Evolutionary conservation across 2,888 invertebrate species (phyloP).

Genomic region (Ennomos erosarius): DNA sequence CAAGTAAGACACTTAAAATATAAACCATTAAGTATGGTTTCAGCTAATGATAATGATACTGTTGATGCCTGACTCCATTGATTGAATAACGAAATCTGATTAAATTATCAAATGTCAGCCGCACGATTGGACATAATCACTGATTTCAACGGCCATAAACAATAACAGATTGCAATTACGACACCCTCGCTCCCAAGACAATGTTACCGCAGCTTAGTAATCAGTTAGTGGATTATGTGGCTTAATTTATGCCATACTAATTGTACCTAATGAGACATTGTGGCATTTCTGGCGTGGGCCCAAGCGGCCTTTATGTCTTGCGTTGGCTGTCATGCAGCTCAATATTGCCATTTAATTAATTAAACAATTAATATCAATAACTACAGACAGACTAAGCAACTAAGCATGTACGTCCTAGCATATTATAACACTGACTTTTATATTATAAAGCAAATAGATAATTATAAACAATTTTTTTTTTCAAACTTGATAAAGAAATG

Average conservation of each 20-base stretch:
- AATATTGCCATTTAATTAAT: conserved; percentile 35
- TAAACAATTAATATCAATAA: conserved; percentile 14
- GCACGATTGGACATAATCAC: conserved; percentile 34
- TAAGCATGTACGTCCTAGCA: too few relatives aligned
- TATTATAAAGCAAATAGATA: too few relatives aligned
- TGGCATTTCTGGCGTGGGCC: conserved; percentile 64
- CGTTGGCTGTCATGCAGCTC: conserved; percentile 33
- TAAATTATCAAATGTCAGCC: conserved; percentile 38
- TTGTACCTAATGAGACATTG: conserved; percentile 74
- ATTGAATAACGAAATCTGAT: conserved; percentile 39
- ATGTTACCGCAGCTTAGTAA: conserved; percentile 18
- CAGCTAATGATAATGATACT: conserved; percentile 14
- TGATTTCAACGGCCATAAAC: conserved; percentile 33
- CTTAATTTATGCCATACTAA: conserved; percentile 77
- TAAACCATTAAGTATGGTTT: conserved; percentile 17
- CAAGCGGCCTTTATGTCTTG: conserved; percentile 43
- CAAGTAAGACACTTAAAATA: conserved; percentile 2
- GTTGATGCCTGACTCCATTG: conserved; percentile 24
- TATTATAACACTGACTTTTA: too few relatives aligned
- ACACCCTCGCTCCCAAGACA: conserved; percentile 41
- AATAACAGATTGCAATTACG: conserved; percentile 41
- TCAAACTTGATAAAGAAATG: too few relatives aligned
- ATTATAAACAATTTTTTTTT: too few relatives aligned
- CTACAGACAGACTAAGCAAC: too few relatives aligned
- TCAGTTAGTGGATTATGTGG: conserved; percentile 44